phyloP scores from a whole-genome alignment of 37 sponge, comb jelly and placozoan species.

The Bolinopsis microptera region DNA sequence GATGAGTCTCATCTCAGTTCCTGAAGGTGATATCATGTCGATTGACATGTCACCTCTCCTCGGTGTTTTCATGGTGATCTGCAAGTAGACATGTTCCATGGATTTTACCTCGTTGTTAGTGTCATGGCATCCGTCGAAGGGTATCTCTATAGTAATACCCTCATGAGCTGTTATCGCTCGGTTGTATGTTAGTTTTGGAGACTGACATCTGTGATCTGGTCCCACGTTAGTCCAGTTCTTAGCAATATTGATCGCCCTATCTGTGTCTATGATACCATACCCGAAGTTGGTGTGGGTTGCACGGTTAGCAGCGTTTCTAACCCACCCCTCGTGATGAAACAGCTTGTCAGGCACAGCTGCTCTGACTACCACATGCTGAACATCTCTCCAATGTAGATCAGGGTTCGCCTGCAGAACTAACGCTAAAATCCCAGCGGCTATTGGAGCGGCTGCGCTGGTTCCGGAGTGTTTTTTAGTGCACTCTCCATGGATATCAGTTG shows the following conservation, averaged over 20 bases:
- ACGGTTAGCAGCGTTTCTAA: slow-evolving; percentile 4
- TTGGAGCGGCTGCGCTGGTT: slow-evolving; percentile 67
- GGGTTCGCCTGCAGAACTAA: slow-evolving; percentile 83
- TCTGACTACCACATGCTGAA: slow-evolving; percentile 23
- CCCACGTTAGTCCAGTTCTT: slow-evolving; percentile 61
- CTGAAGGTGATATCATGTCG: slow-evolving; percentile 2
- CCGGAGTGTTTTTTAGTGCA: slow-evolving; percentile 46
- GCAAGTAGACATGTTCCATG: slow-evolving; percentile 24
- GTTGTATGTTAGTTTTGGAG: neutral
- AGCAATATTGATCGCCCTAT: neutral
- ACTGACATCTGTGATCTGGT: neutral
- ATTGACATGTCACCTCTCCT: slow-evolving; percentile 47
- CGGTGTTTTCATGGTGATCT: neutral
- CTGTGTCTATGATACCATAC: slow-evolving; percentile 25
- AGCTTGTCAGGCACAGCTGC: slow-evolving; percentile 1
- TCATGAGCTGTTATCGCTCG: neutral
- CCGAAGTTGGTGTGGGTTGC: slow-evolving; percentile 40
- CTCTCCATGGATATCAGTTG: slow-evolving; percentile 51
- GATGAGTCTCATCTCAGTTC: slow-evolving; percentile 31
- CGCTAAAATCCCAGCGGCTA: slow-evolving; percentile 74
- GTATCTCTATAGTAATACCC: neutral
- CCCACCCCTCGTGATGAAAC: slow-evolving; percentile 61
- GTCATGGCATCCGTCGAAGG: slow-evolving; percentile 25
- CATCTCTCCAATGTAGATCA: slow-evolving; percentile 24
- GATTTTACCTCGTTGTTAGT: neutral